Conservation (phyloP, 2,113 vertebrate species). For the Phyllostomus hastatus region DNA sequence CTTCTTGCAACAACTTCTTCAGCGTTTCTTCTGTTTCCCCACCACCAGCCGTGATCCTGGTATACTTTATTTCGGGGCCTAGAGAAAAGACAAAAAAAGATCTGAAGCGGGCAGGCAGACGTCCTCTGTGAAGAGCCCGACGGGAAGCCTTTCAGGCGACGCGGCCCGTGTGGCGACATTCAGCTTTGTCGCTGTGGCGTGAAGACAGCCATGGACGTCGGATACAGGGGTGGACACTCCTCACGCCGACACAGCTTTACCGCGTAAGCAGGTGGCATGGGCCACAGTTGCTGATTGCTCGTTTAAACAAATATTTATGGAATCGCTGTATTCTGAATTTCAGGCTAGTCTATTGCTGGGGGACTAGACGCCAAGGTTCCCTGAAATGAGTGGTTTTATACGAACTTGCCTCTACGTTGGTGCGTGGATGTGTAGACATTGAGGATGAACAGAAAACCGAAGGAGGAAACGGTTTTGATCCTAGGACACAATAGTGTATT, state of each 20-base stretch:
- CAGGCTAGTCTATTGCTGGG: neutral
- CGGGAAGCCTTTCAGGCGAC: neutral
- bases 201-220: neutral
- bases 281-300: neutral
- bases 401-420: neutral
- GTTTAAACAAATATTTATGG: neutral
- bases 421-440: neutral
- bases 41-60: slow-evolving; percentile 80
- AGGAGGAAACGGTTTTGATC: neutral
- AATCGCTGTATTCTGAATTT: slow-evolving; percentile 17
- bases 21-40: slow-evolving; percentile 79
- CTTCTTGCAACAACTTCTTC: slow-evolving; percentile 83
- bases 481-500: neutral
- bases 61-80: slow-evolving; percentile 86
- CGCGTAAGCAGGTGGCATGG: neutral
- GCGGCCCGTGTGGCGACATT: neutral
- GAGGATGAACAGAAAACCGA: neutral
- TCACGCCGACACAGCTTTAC: neutral
- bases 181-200: neutral
- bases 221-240: neutral
- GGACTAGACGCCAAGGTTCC: neutral
- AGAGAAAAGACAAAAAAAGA: neutral
- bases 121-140: neutral
- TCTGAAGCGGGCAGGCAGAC: neutral
- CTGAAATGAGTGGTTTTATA: neutral